These are phyloP conservation scores for Acanthoscelides obtectus DNA, from an alignment of 2,888 invertebrate genomes.

Conservation along the genomic window DNA sequence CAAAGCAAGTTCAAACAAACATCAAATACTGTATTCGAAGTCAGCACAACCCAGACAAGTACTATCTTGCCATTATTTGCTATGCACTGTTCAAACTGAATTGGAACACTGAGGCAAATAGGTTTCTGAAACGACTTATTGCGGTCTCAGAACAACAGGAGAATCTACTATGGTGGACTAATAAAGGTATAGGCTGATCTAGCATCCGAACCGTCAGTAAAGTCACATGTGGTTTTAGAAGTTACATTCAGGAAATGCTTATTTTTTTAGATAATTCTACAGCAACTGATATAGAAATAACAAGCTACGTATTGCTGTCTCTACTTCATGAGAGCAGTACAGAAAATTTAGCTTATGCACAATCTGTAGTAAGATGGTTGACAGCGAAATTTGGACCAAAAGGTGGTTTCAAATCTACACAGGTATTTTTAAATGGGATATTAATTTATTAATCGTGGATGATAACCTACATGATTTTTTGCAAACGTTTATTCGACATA, in stretches of 20 bases:
- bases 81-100: slow-evolving; percentile 52
- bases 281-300: slow-evolving; percentile 63
- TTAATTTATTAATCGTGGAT: not conserved
- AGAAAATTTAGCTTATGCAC: slow-evolving; percentile 51
- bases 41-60: slow-evolving; percentile 47
- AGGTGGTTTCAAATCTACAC: slow-evolving; percentile 74
- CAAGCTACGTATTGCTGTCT: slow-evolving; percentile 61
- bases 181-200: too few species aligned
- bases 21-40: slow-evolving; percentile 56
- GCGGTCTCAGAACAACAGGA: slow-evolving; percentile 45
- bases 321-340: slow-evolving; percentile 51
- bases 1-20: slow-evolving; percentile 52
- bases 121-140: slow-evolving; percentile 45
- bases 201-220: slow-evolving; percentile 8
- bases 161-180: slow-evolving; percentile 53
- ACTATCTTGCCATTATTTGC: slow-evolving; percentile 51
- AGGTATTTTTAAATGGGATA: slow-evolving; percentile 47
- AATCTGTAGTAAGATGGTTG: slow-evolving; percentile 68
- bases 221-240: too few species aligned
- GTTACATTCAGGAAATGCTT: too few species aligned
- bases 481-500: too few species aligned
- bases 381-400: slow-evolving; percentile 60
- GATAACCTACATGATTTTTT: too few species aligned
- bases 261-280: slow-evolving; percentile 28
- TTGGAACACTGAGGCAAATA: slow-evolving; percentile 45